Conservation (phyloP, 1,140 invertebrate species). For the Drosophila kanapiae region DNA sequence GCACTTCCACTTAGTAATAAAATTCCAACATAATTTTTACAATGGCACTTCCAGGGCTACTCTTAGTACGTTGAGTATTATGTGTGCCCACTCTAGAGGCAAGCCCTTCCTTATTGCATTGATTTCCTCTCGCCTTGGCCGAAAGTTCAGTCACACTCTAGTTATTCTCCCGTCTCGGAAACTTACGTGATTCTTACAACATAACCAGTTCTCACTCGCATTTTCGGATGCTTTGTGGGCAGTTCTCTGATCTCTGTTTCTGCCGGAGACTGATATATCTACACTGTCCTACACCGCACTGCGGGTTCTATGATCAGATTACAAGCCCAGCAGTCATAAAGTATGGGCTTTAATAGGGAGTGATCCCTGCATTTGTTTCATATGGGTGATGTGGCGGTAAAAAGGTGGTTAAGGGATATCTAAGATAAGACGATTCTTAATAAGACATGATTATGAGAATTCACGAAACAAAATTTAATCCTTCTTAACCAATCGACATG, state of each 20-base stretch:
- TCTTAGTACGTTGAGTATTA: constrained; percentile 53
- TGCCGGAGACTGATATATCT: constrained; percentile 51
- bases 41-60: constrained; percentile 52
- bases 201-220: constrained; percentile 70
- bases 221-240: constrained; percentile 74
- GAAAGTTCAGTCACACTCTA: constrained; percentile 79
- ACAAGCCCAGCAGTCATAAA: constrained; percentile 26
- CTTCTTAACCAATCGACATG: background rate
- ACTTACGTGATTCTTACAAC: constrained; percentile 78
- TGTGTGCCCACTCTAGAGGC: constrained; percentile 1
- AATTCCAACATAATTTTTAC: constrained; percentile 56
- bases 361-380: constrained; percentile 5
- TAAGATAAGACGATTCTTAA: constrained; percentile 1
- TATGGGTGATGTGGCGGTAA: constrained; percentile 17
- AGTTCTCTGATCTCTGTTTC: constrained; percentile 26
- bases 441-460: constrained; percentile 2
- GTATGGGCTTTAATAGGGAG: constrained; percentile 8
- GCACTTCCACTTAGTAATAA: constrained; percentile 26
- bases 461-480: background rate
- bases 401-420: constrained; percentile 21
- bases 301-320: constrained; percentile 49
- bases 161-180: constrained; percentile 67
- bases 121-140: constrained; percentile 26
- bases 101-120: constrained; percentile 21
- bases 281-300: constrained; percentile 62